These are phyloP conservation scores for Ptyas mucosa DNA, from an alignment of 2,113 vertebrate genomes.

Conservation along the genomic window DNA sequence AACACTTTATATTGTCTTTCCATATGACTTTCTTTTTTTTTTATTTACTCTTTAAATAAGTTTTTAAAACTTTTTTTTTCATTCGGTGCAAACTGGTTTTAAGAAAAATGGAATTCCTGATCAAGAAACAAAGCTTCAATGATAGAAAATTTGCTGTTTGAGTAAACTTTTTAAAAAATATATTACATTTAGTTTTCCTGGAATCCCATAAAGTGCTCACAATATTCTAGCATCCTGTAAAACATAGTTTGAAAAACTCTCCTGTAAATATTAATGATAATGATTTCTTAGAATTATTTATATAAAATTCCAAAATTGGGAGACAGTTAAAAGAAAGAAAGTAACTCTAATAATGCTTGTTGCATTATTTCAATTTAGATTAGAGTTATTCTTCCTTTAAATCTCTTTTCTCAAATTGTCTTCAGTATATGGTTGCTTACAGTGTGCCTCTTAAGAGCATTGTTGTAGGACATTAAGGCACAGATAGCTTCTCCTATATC, in stretches of 20 bases:
- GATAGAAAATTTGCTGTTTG: not conserved
- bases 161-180: not conserved
- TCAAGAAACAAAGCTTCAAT: not conserved
- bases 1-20: not conserved
- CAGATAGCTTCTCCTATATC: not conserved
- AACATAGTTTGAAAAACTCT: not conserved
- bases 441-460: not conserved
- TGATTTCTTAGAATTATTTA: not conserved
- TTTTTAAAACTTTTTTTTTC: not conserved
- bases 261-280: not conserved
- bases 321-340: not conserved
- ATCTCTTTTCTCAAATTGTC: not conserved
- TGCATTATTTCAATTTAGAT: not conserved
- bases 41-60: not conserved
- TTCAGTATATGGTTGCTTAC: not conserved
- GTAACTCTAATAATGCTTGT: not conserved
- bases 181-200: not conserved
- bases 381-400: not conserved
- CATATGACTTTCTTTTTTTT: not conserved
- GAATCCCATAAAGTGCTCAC: not conserved
- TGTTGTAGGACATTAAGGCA: not conserved
- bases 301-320: not conserved
- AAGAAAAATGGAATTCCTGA: not conserved
- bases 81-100: not conserved
- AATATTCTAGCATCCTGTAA: not conserved